Conservation (phyloP, 2,113 vertebrate species). For the Rhea pennata region DNA sequence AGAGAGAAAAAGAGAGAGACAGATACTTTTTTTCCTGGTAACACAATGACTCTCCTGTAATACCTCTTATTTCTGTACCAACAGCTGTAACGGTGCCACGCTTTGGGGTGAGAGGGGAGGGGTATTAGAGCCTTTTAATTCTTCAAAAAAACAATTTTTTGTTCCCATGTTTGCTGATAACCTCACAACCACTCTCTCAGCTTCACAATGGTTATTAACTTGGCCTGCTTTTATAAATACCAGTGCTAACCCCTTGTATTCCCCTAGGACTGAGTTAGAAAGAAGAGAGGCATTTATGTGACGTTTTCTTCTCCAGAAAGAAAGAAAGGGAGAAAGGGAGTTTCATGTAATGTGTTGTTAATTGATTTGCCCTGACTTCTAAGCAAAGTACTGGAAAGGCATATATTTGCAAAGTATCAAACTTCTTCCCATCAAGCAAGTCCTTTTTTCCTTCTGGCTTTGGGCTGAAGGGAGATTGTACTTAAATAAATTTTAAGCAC, state of each 20-base stretch:
- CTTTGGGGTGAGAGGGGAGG: neutral
- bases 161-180: conserved; percentile 38
- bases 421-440: neutral
- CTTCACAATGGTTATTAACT: conserved; percentile 57
- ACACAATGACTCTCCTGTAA: conserved; percentile 58
- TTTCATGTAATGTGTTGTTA: neutral
- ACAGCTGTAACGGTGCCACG: neutral
- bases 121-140: neutral
- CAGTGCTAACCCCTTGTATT: conserved; percentile 48
- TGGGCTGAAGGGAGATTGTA: rapidly evolving
- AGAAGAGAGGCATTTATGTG: conserved; percentile 20
- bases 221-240: conserved; percentile 58
- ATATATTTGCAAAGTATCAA: neutral
- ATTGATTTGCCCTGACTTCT: neutral
- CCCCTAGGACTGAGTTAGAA: neutral
- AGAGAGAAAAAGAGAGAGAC: neutral
- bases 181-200: conserved; percentile 21
- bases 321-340: neutral
- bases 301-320: neutral
- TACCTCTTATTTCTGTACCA: conserved; percentile 42
- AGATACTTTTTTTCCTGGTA: neutral
- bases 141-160: conserved; percentile 29
- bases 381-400: neutral
- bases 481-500: neutral
- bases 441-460: neutral